These are phyloP conservation scores for Pituophis catenifer DNA, from an alignment of 2,113 vertebrate genomes.

Conservation along the genomic window DNA sequence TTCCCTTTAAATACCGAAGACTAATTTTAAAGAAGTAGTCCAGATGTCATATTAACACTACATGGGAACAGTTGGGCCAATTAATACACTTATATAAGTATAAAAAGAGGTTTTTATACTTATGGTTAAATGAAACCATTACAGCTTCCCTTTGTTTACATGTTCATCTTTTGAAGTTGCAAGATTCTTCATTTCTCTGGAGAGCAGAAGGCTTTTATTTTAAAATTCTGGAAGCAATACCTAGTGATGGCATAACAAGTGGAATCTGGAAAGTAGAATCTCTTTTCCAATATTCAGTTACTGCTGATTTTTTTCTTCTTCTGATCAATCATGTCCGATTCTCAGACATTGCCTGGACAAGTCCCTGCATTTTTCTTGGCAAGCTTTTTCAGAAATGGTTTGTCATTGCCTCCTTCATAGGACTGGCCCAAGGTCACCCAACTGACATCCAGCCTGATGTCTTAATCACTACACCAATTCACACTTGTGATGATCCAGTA, in stretches of 20 bases:
- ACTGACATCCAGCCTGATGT: too few species aligned
- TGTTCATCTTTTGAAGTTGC: not conserved
- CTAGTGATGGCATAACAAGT: not conserved
- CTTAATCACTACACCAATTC: too few species aligned
- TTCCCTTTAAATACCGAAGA: not conserved
- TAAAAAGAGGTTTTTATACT: not conserved
- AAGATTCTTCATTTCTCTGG: not conserved
- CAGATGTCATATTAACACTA: not conserved
- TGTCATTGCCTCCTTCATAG: too few species aligned
- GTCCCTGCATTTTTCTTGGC: too few species aligned
- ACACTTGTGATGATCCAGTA: too few species aligned
- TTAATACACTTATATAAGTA: not conserved
- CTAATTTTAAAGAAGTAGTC: not conserved
- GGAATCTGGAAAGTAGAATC: not conserved
- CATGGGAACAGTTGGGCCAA: not conserved
- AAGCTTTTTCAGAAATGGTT: too few species aligned
- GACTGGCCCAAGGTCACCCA: too few species aligned
- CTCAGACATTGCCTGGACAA: too few species aligned
- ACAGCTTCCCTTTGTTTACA: not conserved
- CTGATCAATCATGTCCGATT: too few species aligned
- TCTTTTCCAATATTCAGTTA: not conserved
- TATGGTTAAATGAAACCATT: not conserved
- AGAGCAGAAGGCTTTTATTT: not conserved
- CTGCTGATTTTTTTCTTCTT: not conserved
- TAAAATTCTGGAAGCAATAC: not conserved